Conservation (phyloP, 2,797 vertebrate genomes). For the Hippopotamyrus pictus region DNA sequence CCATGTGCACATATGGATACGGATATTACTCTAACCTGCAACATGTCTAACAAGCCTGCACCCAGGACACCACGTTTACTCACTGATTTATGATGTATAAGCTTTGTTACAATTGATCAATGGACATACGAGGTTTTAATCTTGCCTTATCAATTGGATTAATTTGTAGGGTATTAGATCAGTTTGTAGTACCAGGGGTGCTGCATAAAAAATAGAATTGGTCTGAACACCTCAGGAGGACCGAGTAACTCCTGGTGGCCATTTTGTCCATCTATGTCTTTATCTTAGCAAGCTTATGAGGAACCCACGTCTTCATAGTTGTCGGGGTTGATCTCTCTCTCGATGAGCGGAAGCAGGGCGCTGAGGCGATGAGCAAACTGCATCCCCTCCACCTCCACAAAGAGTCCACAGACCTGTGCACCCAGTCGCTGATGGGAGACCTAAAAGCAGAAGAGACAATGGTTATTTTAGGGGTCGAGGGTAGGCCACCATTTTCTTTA, state of each 20-base stretch:
- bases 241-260: background rate
- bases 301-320: slow-evolving; percentile 76
- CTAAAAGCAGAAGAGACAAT: slow-evolving; percentile 35
- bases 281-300: background rate
- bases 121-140: background rate
- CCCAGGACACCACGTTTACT: background rate
- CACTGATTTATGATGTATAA: background rate
- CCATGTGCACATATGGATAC: background rate
- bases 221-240: background rate
- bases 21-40: background rate
- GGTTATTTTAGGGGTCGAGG: background rate
- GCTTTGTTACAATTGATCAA: background rate
- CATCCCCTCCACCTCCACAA: slow-evolving; percentile 79
- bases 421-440: slow-evolving; percentile 71
- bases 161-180: background rate
- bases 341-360: slow-evolving; percentile 69
- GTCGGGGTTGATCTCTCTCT: slow-evolving; percentile 72
- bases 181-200: background rate
- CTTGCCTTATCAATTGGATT: background rate
- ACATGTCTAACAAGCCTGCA: background rate
- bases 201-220: background rate
- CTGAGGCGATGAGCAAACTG: slow-evolving; percentile 70
- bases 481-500: background rate
- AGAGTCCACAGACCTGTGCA: slow-evolving; percentile 80
- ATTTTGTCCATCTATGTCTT: background rate